Base-by-base conservation (phyloP, 1,140 invertebrate species). In the Phenacoccus solenopsis region DNA sequence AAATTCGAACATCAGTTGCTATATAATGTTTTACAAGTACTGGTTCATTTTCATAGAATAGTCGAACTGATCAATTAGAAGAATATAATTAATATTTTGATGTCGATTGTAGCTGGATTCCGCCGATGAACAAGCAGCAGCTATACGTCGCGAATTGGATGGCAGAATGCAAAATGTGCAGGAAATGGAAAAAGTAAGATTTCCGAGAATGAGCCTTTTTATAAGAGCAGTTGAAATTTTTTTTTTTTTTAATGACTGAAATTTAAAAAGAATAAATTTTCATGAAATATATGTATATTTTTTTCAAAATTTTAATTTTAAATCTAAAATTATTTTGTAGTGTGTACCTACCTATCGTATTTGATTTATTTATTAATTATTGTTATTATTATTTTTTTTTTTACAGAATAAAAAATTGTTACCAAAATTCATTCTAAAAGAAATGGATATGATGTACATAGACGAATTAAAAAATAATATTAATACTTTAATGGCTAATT, bases 1-100 rank as follows among this genome's bases (percentile, higher is more conserved):
- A 99, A 99, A 81, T 99, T 99, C 81, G 97, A 99, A 82, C 98
- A 99, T 81, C 96, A 98, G 82, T 88, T 99, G 75, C 86, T 99
- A 64, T 99, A 96, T 82, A 99, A 99, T 84, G 95, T 96, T 73
- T 85, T 98, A 77, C 90, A 98, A 87, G 93, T 96, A 81, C 77
- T 78, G 64, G 30, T n/a, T n/a, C n/a, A n/a, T n/a, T n/a, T n/a
- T n/a, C n/a, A n/a, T n/a, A n/a, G n/a, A n/a, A n/a, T n/a, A n/a
- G n/a, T n/a, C n/a, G n/a, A n/a, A n/a, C n/a, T n/a, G n/a, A n/a
- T n/a, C n/a, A n/a, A n/a, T n/a, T n/a, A n/a, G n/a, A n/a, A n/a
- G n/a, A n/a, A n/a, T n/a, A n/a, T n/a, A n/a, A n/a, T n/a, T n/a
- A n/a, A n/a, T n/a, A n/a, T n/a, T n/a, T n/a, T n/a, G n/a, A 10